phyloP scores from a whole-genome alignment of 2,113 vertebrate genomes.

The Catagonus wagneri region DNA sequence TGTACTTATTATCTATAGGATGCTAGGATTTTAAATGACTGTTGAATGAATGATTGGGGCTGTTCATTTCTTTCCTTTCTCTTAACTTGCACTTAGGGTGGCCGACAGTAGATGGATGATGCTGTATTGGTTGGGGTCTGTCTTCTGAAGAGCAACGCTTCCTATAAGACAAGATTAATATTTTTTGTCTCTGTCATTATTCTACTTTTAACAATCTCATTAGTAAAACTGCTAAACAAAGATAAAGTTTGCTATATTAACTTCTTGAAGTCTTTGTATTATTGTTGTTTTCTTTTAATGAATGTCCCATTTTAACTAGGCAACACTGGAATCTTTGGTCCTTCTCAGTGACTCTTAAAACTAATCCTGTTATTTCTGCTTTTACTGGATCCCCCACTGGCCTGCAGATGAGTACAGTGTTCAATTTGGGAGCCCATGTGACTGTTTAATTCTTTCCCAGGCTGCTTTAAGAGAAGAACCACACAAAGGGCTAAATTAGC shows the following conservation, averaged over 20 bases:
- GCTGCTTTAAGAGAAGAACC: not conserved
- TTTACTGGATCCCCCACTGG: not conserved
- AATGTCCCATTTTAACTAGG: not conserved
- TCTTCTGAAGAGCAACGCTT: not conserved
- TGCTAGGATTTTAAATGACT: not conserved
- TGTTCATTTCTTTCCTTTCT: not conserved
- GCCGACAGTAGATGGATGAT: not conserved
- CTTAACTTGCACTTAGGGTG: not conserved
- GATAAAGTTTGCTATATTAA: not conserved
- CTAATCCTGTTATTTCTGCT: conserved; percentile 22
- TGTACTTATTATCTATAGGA: not conserved
- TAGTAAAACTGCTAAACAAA: conserved; percentile 21
- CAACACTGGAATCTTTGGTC: not conserved
- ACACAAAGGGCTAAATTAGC: conserved; percentile 19
- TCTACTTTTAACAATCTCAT: not conserved
- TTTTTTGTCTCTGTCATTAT: conserved; percentile 12
- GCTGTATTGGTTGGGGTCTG: not conserved
- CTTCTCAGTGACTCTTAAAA: not conserved
- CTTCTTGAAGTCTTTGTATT: not conserved
- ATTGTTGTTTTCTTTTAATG: not conserved
- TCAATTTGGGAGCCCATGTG: conserved; percentile 22
- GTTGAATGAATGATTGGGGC: not conserved
- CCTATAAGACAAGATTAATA: not conserved
- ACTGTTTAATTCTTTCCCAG: not conserved
- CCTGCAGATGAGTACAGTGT: not conserved